These are phyloP conservation scores for Aurelia sp. DNA, from an alignment of 30 jellyfish, hydroid and myxozoan species.

Conservation along the genomic window DNA sequence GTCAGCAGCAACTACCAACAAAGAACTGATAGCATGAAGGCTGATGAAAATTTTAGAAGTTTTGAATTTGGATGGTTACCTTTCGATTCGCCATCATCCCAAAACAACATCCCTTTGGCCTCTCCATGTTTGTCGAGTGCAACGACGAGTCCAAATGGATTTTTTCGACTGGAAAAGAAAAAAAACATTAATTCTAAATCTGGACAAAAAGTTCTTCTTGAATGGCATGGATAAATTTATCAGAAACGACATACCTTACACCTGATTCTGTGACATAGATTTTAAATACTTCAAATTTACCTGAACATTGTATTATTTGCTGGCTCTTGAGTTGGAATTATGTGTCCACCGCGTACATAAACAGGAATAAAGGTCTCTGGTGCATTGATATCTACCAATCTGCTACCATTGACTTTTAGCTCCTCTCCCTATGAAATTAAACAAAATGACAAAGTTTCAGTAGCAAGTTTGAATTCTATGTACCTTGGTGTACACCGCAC, in stretches of 20 bases:
- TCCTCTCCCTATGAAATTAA: slow-evolving; percentile 67
- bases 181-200: too few relatives aligned
- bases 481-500: too few relatives aligned
- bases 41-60: too few relatives aligned
- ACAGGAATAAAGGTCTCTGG: slow-evolving; percentile 75
- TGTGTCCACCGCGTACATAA: slow-evolving; percentile 82
- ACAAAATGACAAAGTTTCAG: neutral
- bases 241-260: too few relatives aligned
- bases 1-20: too few relatives aligned
- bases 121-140: slow-evolving; percentile 69
- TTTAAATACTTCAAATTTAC: slow-evolving; percentile 8
- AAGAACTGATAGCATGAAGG: too few relatives aligned
- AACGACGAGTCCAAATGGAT: slow-evolving; percentile 74
- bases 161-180: slow-evolving; percentile 67
- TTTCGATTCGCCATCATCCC: slow-evolving; percentile 95
- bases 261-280: too few relatives aligned
- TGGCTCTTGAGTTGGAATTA: slow-evolving; percentile 89
- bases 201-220: too few relatives aligned
- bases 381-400: slow-evolving; percentile 48
- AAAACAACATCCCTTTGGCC: slow-evolving; percentile 80
- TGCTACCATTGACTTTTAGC: slow-evolving; percentile 28
- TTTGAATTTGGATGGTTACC: slow-evolving; percentile 25
- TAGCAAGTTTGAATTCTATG: neutral
- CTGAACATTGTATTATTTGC: slow-evolving; percentile 85
- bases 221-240: too few relatives aligned